Conservation (phyloP, 2,113 vertebrate genomes). For the Ariopsis seemanni region DNA sequence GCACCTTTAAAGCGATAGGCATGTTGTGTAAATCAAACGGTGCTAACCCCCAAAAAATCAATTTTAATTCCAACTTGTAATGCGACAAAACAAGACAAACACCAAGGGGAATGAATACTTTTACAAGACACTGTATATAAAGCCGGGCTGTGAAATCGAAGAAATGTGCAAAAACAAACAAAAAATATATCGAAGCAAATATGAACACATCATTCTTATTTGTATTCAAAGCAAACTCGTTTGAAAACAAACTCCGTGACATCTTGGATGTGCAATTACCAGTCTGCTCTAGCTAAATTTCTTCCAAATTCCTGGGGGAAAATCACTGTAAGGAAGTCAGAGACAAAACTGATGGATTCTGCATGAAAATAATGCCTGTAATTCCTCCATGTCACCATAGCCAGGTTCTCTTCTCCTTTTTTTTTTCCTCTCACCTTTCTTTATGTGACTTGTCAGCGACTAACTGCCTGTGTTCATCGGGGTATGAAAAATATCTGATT, state of each 20-base stretch:
- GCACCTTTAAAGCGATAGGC: no score
- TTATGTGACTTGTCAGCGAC: background rate
- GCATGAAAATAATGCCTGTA: background rate
- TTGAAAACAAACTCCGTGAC: background rate
- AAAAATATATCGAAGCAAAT: background rate
- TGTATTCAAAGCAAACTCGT: background rate
- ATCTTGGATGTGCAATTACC: background rate
- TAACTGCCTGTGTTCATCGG: background rate
- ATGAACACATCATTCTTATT: background rate
- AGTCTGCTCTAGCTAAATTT: background rate
- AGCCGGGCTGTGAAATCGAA: no score
- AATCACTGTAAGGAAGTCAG: background rate
- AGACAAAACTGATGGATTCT: background rate
- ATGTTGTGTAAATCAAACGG: no score
- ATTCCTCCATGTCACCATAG: background rate
- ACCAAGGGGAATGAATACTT: no score
- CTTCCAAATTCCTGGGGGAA: background rate
- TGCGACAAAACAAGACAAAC: no score
- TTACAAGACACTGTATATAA: no score
- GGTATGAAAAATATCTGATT: background rate
- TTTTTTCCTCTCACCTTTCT: background rate
- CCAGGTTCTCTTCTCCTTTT: background rate
- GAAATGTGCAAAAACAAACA: background rate
- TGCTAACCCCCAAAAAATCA: no score
- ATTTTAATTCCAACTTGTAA: no score